Base-by-base conservation (phyloP, 37 sponge, comb jelly and placozoan species). In the Agelas oroides region DNA sequence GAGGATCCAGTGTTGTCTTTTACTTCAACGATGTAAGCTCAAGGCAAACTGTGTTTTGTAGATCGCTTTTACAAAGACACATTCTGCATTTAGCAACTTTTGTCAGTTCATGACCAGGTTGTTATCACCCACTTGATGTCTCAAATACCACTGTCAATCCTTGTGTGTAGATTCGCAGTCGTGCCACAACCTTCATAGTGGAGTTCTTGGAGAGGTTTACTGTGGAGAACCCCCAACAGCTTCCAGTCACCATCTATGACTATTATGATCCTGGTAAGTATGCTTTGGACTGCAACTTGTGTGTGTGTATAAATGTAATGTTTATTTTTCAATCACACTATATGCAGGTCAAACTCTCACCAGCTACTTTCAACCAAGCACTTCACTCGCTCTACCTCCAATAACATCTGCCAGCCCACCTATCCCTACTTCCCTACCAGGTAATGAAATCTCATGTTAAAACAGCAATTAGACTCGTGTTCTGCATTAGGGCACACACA, bases 191-290 rank as follows among this genome's bases (percentile, higher is more conserved):
- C 16, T 57, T 74, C 28, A 34, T 64, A 23, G 74, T 83, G 5
- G 21, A 64, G 54, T 78, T 73, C 39, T 27, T 52, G 20, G 40
- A 24, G 59, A 59, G 23, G 35, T 83, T 89, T 84, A 37, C 33
- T 34, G 57, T 89, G 35, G 72, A 78, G 57, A 57, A 78, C 27
- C 65, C 65, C n/a, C 74, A 83, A 56, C 84, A 77, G 52, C 53
- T 59, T 1, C 84, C 90, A 46, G 79, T 89, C 58, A 83, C 84
- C 30, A 32, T 89, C 20, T 89, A 73, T 68, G 90, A 89, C 79
- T 89, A 89, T 80, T 89, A 89, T 85, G 77, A 77, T 23, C 84
- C 90, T 36, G 81, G 90, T 89, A 20, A 61, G 81, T 68, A 36
- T 61, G 18, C 15, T 56, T 19, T 56, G 15, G 18, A 15, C 17